Evolutionary conservation across 2,113 vertebrate genomes (phyloP).

Genomic region (Sebastes fasciatus): DNA sequence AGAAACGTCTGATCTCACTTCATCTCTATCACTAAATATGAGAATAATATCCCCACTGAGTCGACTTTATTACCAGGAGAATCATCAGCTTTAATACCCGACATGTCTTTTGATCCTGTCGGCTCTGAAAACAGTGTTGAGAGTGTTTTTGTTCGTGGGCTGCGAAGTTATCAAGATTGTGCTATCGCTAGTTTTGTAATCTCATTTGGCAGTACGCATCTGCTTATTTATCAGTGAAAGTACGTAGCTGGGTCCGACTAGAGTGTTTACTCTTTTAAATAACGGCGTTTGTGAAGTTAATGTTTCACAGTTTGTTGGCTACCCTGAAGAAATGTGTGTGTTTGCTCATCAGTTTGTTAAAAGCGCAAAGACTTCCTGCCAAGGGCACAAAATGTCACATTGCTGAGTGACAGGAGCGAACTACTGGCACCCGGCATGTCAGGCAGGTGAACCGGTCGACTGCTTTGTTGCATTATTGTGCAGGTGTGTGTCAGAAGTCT

Average conservation of each 20-base stretch:
- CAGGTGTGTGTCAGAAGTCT: slow-evolving; percentile 20
- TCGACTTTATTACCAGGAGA: neutral
- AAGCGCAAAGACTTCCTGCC: neutral
- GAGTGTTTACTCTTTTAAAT: neutral
- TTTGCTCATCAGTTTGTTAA: slow-evolving; percentile 10
- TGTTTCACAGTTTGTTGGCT: neutral
- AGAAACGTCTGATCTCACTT: no score
- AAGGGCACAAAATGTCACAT: slow-evolving; percentile 5
- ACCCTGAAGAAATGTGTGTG: neutral
- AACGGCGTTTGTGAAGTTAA: neutral
- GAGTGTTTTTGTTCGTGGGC: neutral
- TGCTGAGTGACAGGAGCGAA: neutral
- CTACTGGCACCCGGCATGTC: no score
- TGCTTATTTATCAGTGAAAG: neutral
- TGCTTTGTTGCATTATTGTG: neutral
- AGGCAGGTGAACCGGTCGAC: neutral
- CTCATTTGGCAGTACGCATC: neutral
- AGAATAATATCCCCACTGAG: neutral
- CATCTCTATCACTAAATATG: no score
- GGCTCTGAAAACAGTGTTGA: neutral
- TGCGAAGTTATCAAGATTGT: neutral
- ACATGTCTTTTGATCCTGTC: neutral
- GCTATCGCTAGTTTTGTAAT: neutral
- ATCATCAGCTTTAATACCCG: neutral
- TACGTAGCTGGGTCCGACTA: accelerated